A percentile compares a stretch with the other conserved stretches of the same genome.
phyloP scores from a whole-genome alignment of 2,888 invertebrate genomes.

The Cryptocephalus moraei region DNA sequence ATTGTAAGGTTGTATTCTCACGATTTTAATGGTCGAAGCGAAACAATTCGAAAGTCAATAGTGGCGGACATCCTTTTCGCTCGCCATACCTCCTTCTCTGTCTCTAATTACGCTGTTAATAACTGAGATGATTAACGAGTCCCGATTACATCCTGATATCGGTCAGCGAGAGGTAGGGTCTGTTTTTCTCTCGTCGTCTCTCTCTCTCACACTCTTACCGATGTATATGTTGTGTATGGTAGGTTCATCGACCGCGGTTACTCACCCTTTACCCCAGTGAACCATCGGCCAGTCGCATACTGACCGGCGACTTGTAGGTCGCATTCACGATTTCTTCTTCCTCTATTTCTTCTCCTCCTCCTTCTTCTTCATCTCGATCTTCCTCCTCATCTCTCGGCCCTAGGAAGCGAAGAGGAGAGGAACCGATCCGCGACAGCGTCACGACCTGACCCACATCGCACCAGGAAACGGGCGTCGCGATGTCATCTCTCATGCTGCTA shows the following conservation, averaged over 20 bases:
- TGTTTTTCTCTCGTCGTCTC: too few species aligned
- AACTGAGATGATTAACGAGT: too few species aligned
- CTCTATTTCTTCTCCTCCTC: not conserved
- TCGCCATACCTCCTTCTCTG: too few species aligned
- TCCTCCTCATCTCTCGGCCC: not conserved
- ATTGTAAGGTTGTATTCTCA: too few species aligned
- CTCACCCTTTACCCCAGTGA: constrained; percentile 41
- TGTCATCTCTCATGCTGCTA: constrained; percentile 19
- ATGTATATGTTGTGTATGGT: not conserved
- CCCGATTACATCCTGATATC: too few species aligned
- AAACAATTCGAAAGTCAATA: too few species aligned
- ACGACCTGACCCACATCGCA: constrained; percentile 29
- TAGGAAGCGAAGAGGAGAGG: constrained; percentile 1
- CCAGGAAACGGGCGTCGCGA: constrained; percentile 32
- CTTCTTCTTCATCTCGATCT: not conserved
- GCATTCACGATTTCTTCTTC: constrained; percentile 2
- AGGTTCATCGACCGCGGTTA: constrained; percentile 35
- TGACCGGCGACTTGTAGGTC: constrained; percentile 31
- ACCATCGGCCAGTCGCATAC: constrained; percentile 40
- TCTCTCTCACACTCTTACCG: too few species aligned
- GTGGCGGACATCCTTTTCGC: too few species aligned
- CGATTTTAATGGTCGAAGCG: too few species aligned
- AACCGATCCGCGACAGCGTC: constrained; percentile 11
- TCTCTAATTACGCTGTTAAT: too few species aligned
- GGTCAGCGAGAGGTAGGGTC: too few species aligned